Percentiles rank a stretch among this genome's conserved stretches.
Conservation (phyloP, 2,797 vertebrate genomes). For the Percopsis omiscomaycus region DNA sequence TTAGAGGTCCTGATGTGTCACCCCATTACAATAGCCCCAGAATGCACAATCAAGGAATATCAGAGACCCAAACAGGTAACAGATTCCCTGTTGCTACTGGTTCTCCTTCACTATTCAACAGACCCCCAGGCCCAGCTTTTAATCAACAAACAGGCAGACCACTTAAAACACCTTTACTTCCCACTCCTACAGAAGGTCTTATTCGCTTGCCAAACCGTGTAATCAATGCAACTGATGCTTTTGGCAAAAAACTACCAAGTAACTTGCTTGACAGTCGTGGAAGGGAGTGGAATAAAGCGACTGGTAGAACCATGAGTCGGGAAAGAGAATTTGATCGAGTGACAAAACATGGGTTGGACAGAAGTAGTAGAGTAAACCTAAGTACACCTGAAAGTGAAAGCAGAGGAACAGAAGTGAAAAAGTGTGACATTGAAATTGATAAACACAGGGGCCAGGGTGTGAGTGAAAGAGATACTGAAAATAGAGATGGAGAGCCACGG, state of each 20-base stretch:
- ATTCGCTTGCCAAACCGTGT: slow-evolving; percentile 57
- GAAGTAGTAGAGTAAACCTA: slow-evolving; percentile 62
- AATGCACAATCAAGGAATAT: slow-evolving; percentile 50
- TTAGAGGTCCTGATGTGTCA: background rate
- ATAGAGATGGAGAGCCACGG: slow-evolving; percentile 49
- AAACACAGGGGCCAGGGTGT: slow-evolving; percentile 6
- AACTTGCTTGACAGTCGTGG: slow-evolving; percentile 53
- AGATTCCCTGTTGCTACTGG: slow-evolving; percentile 44
- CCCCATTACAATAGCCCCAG: slow-evolving; percentile 31
- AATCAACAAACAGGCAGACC: slow-evolving; percentile 69
- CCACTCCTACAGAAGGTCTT: slow-evolving; percentile 80
- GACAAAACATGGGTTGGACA: slow-evolving; percentile 28
- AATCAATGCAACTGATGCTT: slow-evolving; percentile 70
- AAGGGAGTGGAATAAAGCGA: slow-evolving; percentile 72
- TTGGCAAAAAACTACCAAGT: slow-evolving; percentile 53
- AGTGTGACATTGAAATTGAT: slow-evolving; percentile 49
- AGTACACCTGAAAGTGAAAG: slow-evolving; percentile 52
- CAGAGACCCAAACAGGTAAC: slow-evolving; percentile 46
- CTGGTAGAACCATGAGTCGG: slow-evolving; percentile 67
- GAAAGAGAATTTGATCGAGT: slow-evolving; percentile 59
- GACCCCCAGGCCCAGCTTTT: slow-evolving; percentile 41
- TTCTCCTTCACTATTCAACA: slow-evolving; percentile 46
- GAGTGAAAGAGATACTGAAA: slow-evolving; percentile 8
- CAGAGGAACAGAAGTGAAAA: slow-evolving; percentile 53
- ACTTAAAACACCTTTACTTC: slow-evolving; percentile 85